Evolutionary conservation across 2,113 vertebrate genomes (phyloP).

Genomic region (Glaucidium brasilianum): DNA sequence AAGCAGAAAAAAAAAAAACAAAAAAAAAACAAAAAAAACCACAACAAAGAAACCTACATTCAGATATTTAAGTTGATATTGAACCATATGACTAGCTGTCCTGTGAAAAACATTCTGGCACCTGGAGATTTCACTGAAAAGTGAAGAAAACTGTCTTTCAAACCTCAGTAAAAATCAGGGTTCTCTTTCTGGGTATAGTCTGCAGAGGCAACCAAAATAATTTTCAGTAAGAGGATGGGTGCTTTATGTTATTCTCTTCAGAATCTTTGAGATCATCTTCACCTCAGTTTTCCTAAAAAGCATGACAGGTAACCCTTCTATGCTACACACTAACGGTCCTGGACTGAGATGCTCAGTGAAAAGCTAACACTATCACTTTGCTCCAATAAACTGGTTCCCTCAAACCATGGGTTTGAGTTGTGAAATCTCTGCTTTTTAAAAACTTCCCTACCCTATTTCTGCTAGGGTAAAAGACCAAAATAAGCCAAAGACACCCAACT

Average conservation of each 20-base stretch:
- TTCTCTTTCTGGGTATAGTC: background rate
- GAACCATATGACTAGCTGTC: background rate
- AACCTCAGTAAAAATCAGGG: background rate
- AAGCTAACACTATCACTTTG: background rate
- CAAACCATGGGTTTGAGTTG: background rate
- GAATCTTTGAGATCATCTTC: background rate
- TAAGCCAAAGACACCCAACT: constrained; percentile 14
- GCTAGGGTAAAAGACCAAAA: background rate
- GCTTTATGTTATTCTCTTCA: background rate
- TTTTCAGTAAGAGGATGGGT: background rate
- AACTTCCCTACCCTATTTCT: background rate
- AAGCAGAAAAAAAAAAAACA: background rate
- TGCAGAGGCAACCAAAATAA: background rate
- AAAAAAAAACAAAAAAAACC: too few relatives aligned
- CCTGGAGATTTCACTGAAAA: background rate
- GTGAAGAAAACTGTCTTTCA: background rate
- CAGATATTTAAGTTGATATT: background rate
- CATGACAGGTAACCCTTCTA: background rate
- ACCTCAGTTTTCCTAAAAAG: background rate
- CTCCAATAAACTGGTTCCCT: background rate
- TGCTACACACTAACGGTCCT: background rate
- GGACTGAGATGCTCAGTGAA: background rate
- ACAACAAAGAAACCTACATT: background rate
- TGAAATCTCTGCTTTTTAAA: background rate
- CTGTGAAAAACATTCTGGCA: background rate